Percentiles rank a stretch among this genome's conserved stretches.
Evolutionary conservation across 1,140 invertebrate species (phyloP).

Genomic region (Melitaea cinxia): DNA sequence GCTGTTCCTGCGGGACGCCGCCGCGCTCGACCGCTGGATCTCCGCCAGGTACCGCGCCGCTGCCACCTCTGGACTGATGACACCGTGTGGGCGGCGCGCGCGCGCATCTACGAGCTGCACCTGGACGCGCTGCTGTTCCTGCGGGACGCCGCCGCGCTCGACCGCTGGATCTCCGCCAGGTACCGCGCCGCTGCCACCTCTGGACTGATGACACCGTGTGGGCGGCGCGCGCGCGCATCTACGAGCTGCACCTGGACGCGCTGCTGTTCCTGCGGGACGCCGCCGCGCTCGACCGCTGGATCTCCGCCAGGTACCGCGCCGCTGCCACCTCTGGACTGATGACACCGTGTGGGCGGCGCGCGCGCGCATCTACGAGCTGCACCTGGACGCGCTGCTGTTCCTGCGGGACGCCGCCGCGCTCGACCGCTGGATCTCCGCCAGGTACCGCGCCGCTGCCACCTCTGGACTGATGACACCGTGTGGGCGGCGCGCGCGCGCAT

Average conservation of each 20-base stretch:
- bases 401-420: slow-evolving; percentile 91
- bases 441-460: no score
- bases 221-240: slow-evolving; percentile 86
- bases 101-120: slow-evolving; percentile 91
- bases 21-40: slow-evolving; percentile 91
- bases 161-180: slow-evolving; percentile 90
- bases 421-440: slow-evolving; percentile 90
- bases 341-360: slow-evolving; percentile 89
- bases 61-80: no score
- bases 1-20: slow-evolving; percentile 91
- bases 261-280: slow-evolving; percentile 92
- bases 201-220: slow-evolving; percentile 91
- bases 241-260: slow-evolving; percentile 94
- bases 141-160: slow-evolving; percentile 90
- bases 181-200: no score
- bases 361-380: slow-evolving; percentile 90
- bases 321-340: no score
- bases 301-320: slow-evolving; percentile 84
- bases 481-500: slow-evolving; percentile 87
- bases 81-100: slow-evolving; percentile 89
- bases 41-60: slow-evolving; percentile 83
- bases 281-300: slow-evolving; percentile 91
- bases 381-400: slow-evolving; percentile 93
- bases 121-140: slow-evolving; percentile 93
- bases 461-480: no score